phyloP scores from a whole-genome alignment of 2,797 vertebrate genomes.

The Apogon talboti region DNA sequence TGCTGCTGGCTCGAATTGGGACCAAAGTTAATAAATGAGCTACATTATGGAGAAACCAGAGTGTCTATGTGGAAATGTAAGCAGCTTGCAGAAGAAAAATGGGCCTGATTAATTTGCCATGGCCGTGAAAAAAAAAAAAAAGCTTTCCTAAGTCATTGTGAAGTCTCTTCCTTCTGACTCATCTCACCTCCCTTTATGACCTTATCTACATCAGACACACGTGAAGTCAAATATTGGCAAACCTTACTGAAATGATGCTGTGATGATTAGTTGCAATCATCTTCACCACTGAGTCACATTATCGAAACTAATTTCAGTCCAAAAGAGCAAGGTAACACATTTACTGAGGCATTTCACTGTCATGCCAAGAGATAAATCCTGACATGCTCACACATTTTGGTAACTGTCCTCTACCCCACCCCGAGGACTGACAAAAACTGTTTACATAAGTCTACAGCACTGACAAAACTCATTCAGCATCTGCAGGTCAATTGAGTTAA shows the following conservation, averaged over 20 bases:
- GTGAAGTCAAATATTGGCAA: constrained; percentile 27
- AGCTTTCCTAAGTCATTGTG: constrained; percentile 49
- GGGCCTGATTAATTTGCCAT: constrained; percentile 53
- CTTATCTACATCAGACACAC: constrained; percentile 10
- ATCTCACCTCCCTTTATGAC: constrained; percentile 28
- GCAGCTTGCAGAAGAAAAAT: constrained; percentile 27
- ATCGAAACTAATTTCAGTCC: constrained; percentile 44
- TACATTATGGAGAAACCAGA: constrained; percentile 16
- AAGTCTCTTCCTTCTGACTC: constrained; percentile 4
- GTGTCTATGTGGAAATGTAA: constrained; percentile 28
- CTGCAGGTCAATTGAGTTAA: constrained; percentile 52
- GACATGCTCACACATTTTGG: constrained; percentile 35
- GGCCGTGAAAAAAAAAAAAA: constrained; percentile 43
- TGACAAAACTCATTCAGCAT: constrained; percentile 49
- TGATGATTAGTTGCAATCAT: not conserved
- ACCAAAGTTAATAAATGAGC: not conserved
- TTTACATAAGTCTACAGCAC: constrained; percentile 45
- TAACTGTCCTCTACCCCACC: constrained; percentile 45
- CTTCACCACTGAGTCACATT: constrained; percentile 27
- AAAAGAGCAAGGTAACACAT: constrained; percentile 13
- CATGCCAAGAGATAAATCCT: constrained; percentile 38
- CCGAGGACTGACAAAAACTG: constrained; percentile 34
- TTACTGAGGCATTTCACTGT: constrained; percentile 19
- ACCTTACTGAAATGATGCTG: constrained; percentile 15
- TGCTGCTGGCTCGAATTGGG: not conserved